These are phyloP conservation scores for Aphyosemion australe DNA, from an alignment of 2,113 vertebrate genomes.

Conservation along the genomic window DNA sequence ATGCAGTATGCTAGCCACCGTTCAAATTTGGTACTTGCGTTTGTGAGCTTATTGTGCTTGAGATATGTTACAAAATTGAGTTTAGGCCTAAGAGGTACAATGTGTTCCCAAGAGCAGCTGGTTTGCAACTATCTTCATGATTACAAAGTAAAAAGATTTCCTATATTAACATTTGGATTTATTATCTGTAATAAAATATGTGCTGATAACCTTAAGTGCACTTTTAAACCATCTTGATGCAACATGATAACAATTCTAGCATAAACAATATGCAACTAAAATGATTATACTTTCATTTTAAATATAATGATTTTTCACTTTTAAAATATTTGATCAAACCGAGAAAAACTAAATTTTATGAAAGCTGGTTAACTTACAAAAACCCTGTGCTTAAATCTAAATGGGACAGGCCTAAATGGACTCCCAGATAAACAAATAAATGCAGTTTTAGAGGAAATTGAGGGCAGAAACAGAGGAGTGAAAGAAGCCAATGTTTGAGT, in stretches of 20 bases:
- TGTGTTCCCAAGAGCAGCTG: not conserved
- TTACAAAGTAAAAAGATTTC: not conserved
- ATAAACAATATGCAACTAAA: not conserved
- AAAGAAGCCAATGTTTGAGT: conserved; percentile 67
- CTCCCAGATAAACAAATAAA: conserved; percentile 46
- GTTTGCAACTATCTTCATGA: not conserved
- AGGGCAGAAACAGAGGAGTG: conserved; percentile 54
- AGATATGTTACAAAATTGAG: not conserved
- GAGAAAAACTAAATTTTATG: too few species aligned
- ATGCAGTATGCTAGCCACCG: conserved; percentile 52
- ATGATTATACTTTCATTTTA: not conserved
- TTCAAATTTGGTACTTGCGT: conserved; percentile 41
- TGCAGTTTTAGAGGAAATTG: conserved; percentile 29
- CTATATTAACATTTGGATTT: not conserved
- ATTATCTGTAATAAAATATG: not conserved
- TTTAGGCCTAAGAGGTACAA: not conserved
- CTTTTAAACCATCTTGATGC: not conserved
- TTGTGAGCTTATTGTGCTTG: conserved; percentile 18
- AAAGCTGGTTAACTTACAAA: not conserved
- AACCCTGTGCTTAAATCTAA: not conserved
- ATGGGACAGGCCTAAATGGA: conserved; percentile 21
- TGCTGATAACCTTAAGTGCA: not conserved
- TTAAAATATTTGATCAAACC: not conserved
- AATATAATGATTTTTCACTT: not conserved
- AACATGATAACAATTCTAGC: not conserved